phyloP scores from a whole-genome alignment of 2,113 vertebrate species.

The Xerus inauris region DNA sequence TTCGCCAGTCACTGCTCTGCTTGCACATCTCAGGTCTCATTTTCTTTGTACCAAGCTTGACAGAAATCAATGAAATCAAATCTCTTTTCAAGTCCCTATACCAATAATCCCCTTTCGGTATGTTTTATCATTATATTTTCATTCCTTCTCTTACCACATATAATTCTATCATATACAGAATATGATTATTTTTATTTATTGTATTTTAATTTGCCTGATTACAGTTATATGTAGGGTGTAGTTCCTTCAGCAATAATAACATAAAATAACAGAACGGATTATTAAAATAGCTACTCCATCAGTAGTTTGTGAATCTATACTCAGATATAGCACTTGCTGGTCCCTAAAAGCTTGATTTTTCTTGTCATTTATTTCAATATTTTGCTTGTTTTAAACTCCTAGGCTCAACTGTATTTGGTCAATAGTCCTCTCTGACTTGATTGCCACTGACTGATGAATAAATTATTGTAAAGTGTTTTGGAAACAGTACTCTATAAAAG shows the following conservation, averaged over 20 bases:
- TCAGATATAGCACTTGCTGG: not conserved
- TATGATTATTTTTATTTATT: constrained; percentile 13
- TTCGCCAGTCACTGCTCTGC: not conserved
- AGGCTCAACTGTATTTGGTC: not conserved
- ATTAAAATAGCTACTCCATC: not conserved
- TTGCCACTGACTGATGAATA: constrained; percentile 33
- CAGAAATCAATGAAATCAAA: not conserved
- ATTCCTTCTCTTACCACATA: constrained; percentile 23
- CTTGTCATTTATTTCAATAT: constrained; percentile 31
- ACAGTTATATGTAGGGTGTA: not conserved
- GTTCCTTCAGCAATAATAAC: constrained; percentile 27
- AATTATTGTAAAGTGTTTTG: constrained; percentile 19
- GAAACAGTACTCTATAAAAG: not conserved
- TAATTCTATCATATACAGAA: not conserved
- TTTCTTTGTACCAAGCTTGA: not conserved
- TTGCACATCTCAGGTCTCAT: not conserved
- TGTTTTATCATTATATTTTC: not conserved
- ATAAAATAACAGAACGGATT: not conserved
- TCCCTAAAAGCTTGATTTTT: not conserved
- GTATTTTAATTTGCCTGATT: constrained; percentile 37
- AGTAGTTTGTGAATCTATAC: not conserved
- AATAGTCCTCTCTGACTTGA: not conserved
- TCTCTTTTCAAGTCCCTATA: not conserved
- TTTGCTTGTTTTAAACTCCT: constrained; percentile 44
- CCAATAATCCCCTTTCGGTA: not conserved